Evolutionary conservation across 2,797 vertebrate species (phyloP).

Genomic region (Notolabrus celidotus): DNA sequence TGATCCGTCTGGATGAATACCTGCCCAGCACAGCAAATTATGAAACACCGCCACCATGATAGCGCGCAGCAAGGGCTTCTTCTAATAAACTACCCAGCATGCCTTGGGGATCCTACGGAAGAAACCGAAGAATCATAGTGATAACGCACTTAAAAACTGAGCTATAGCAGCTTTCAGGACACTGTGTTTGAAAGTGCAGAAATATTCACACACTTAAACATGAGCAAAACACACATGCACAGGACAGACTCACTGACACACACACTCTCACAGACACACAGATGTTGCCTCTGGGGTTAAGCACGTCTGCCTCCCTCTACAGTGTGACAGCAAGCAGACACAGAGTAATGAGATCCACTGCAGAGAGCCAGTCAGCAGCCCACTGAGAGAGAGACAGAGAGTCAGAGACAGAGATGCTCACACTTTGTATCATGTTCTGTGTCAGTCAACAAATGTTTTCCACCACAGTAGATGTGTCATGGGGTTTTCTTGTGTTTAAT

Average conservation of each 20-base stretch:
- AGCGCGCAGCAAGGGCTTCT: constrained; percentile 43
- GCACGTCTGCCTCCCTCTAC: constrained; percentile 68
- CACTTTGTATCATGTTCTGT: constrained; percentile 59
- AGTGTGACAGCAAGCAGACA: constrained; percentile 77
- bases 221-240: constrained; percentile 11
- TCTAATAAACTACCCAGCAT: constrained; percentile 81
- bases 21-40: constrained; percentile 63
- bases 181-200: constrained; percentile 44
- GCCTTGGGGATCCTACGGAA: constrained; percentile 60
- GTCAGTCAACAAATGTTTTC: constrained; percentile 65
- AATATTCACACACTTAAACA: constrained; percentile 11
- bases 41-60: constrained; percentile 69
- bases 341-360: constrained; percentile 79
- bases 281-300: constrained; percentile 73
- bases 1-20: constrained; percentile 61
- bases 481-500: constrained; percentile 52
- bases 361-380: constrained; percentile 72
- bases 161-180: constrained; percentile 34
- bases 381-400: constrained; percentile 57
- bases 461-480: constrained; percentile 40
- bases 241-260: constrained; percentile 22
- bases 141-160: constrained; percentile 29
- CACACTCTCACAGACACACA: constrained; percentile 37
- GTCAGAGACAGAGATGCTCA: constrained; percentile 59
- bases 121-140: constrained; percentile 46